Conservation (phyloP, 2,797 vertebrate genomes). For the Adrianichthys oophorus region DNA sequence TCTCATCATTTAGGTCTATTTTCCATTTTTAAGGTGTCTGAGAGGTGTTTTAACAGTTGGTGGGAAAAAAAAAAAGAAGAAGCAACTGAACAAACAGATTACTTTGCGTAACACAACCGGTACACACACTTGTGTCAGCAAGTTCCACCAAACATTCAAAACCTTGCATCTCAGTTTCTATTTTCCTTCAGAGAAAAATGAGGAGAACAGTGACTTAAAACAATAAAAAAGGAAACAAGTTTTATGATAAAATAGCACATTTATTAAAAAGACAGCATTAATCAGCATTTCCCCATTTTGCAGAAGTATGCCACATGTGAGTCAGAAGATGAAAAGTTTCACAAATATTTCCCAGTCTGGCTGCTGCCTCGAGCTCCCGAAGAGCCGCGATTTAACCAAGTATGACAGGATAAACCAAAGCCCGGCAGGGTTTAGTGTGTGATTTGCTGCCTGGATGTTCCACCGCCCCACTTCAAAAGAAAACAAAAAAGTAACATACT, state of each 20-base stretch:
- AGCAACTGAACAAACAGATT: conserved; percentile 52
- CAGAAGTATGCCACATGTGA: conserved; percentile 55
- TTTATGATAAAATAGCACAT: conserved; percentile 86
- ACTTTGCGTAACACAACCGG: no score
- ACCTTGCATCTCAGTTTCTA: no score
- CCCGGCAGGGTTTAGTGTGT: conserved; percentile 9
- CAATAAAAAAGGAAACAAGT: conserved; percentile 33
- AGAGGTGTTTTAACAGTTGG: conserved; percentile 46
- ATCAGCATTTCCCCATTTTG: conserved; percentile 68
- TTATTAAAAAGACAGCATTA: conserved; percentile 85
- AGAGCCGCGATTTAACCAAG: conserved; percentile 26
- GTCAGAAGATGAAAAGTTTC: conserved; percentile 44
- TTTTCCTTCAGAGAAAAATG: no score
- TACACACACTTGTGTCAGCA: no score
- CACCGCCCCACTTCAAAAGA: conserved; percentile 22
- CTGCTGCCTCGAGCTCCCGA: conserved; percentile 45
- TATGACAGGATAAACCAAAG: conserved; percentile 10
- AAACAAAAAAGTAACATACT: background rate
- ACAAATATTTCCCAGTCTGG: conserved; percentile 46
- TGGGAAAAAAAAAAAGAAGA: conserved; percentile 17
- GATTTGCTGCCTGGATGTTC: conserved; percentile 27
- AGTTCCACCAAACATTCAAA: no score
- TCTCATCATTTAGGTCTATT: background rate
- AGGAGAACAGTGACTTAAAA: no score
- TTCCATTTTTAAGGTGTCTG: conserved; percentile 15